Percentiles rank a stretch among this genome's conserved stretches.
Conservation (phyloP, 2,113 vertebrate genomes). For the Tauraco erythrolophus region DNA sequence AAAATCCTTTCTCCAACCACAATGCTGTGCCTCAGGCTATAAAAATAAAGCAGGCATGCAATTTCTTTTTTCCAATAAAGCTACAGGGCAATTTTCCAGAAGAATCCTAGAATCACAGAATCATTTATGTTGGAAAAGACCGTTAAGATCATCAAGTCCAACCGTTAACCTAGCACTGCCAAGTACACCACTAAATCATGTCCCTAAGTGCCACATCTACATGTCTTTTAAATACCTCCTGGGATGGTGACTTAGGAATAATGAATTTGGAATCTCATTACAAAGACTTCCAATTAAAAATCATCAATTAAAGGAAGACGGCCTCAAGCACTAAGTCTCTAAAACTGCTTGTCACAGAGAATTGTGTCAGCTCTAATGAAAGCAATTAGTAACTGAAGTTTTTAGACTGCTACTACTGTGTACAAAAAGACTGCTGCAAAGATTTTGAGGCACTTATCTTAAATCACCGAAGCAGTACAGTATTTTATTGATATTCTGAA, state of each 20-base stretch:
- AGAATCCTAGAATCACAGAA: background rate
- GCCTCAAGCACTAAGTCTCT: background rate
- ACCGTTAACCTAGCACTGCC: too few species aligned
- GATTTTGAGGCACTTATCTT: background rate
- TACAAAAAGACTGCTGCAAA: background rate
- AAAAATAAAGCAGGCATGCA: conserved; percentile 41
- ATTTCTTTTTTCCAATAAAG: conserved; percentile 13
- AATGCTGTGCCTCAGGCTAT: background rate
- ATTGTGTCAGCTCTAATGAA: conserved; percentile 6
- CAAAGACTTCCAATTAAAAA: conserved; percentile 42
- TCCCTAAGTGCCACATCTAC: too few species aligned
- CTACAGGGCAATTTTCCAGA: conserved; percentile 38
- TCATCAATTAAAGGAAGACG: conserved; percentile 46
- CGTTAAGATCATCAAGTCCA: too few species aligned
- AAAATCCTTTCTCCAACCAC: background rate
- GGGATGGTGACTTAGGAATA: background rate
- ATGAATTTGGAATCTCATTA: conserved; percentile 18
- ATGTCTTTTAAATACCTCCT: too few species aligned
- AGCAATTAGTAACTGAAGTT: conserved; percentile 20
- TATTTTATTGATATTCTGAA: background rate
- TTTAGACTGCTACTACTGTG: background rate
- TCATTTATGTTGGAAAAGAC: too few species aligned
- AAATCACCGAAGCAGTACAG: background rate
- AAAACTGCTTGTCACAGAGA: conserved; percentile 25
- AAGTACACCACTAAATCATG: too few species aligned